phyloP scores from a whole-genome alignment of 2,888 invertebrate genomes.

The Heliconius hortense region DNA sequence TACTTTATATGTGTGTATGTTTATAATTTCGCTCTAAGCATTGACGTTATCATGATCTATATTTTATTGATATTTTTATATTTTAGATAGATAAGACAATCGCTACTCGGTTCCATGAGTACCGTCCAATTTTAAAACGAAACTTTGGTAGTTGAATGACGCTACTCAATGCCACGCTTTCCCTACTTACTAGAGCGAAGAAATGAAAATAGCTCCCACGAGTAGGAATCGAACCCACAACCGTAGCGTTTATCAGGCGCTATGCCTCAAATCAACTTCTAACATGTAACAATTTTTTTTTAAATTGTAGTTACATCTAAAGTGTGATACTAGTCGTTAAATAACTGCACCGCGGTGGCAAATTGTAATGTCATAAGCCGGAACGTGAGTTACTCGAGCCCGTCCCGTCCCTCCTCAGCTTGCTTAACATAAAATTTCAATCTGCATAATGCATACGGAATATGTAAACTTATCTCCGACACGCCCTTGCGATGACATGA shows the following conservation, averaged over 20 bases:
- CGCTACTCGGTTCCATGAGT: no score
- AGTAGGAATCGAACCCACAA: no score
- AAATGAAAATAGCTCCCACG: no score
- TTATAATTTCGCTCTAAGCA: not conserved
- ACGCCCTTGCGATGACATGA: slow-evolving; percentile 77
- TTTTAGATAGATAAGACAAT: no score
- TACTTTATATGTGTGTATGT: not conserved
- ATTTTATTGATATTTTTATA: not conserved
- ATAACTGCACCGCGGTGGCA: slow-evolving; percentile 50
- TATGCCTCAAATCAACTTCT: no score
- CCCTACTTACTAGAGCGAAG: no score
- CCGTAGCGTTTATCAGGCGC: no score
- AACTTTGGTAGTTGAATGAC: no score
- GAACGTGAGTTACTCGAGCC: slow-evolving; percentile 40
- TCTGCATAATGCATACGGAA: slow-evolving; percentile 81
- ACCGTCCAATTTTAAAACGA: no score
- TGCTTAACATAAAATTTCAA: slow-evolving; percentile 79
- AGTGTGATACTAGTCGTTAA: not conserved
- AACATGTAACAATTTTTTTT: no score
- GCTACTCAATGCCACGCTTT: no score
- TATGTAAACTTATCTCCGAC: slow-evolving; percentile 79
- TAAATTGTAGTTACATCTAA: not conserved
- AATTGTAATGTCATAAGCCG: slow-evolving; percentile 54
- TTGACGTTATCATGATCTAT: not conserved
- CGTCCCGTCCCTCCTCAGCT: slow-evolving; percentile 47